Percentiles rank a stretch among this genome's conserved stretches.
phyloP scores from a whole-genome alignment of 2,113 vertebrate species.

The Capreolus pygargus region DNA sequence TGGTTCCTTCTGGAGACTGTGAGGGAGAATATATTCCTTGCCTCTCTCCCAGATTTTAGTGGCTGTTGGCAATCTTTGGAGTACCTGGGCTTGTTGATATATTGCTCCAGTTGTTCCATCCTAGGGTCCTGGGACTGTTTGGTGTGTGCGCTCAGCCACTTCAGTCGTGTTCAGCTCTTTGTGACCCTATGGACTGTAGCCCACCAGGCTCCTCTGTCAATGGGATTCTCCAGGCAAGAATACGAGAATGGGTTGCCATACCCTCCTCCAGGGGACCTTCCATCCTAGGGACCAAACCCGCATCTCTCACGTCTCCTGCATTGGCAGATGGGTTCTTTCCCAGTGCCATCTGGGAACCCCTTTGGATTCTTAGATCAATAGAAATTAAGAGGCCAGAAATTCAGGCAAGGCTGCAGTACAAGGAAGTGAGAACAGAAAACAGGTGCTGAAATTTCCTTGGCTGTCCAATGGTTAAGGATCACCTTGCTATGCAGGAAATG shows the following conservation, averaged over 20 bases:
- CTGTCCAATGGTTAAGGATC: not conserved
- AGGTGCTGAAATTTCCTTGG: not conserved
- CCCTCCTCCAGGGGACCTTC: not conserved
- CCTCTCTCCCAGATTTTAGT: not conserved
- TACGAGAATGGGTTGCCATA: not conserved
- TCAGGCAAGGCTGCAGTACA: not conserved
- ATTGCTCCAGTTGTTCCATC: not conserved
- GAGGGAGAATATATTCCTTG: not conserved
- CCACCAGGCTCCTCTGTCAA: not conserved
- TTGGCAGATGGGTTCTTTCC: not conserved
- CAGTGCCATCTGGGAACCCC: not conserved
- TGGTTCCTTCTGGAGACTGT: not conserved
- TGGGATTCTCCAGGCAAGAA: not conserved
- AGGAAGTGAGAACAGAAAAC: not conserved
- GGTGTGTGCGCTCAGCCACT: not conserved
- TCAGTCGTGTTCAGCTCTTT: not conserved
- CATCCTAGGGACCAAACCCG: not conserved
- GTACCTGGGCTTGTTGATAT: no score
- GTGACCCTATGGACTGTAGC: not conserved
- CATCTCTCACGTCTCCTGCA: not conserved
- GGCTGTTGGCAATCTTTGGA: not conserved
- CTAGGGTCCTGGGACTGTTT: not conserved
- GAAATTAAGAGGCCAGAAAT: not conserved
- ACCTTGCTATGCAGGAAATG: not conserved
- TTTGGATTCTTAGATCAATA: not conserved